These are phyloP conservation scores for Crocallis elinguaria DNA, from an alignment of 2,888 invertebrate species.

Conservation along the genomic window DNA sequence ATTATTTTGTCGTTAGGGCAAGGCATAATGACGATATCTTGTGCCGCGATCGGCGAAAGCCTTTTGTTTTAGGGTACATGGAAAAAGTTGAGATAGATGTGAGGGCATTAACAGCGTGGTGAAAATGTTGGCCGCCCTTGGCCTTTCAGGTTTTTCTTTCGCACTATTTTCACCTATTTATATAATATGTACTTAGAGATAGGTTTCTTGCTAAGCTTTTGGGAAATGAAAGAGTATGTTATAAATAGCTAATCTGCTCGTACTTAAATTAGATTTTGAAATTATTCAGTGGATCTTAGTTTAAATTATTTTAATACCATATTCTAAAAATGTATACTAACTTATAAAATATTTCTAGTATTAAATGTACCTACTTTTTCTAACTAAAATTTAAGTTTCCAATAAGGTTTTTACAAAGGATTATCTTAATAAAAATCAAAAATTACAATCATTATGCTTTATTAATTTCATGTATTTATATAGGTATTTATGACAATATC, in stretches of 20 bases:
- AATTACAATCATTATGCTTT: slow-evolving; percentile 85
- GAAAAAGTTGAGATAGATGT: slow-evolving; percentile 34
- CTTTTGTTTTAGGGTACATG: slow-evolving; percentile 46
- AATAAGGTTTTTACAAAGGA: slow-evolving; percentile 15
- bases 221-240: background rate
- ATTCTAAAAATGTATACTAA: too few relatives aligned
- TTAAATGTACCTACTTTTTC: background rate
- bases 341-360: background rate
- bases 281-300: too few relatives aligned
- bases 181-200: too few relatives aligned
- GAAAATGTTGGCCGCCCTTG: slow-evolving; percentile 20
- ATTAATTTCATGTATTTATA: slow-evolving; percentile 86
- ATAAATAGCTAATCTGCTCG: background rate
- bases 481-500: slow-evolving; percentile 84
- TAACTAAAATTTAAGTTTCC: too few relatives aligned
- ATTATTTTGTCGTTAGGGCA: slow-evolving; percentile 82
- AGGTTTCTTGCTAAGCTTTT: slow-evolving; percentile 1
- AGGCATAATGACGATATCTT: slow-evolving; percentile 69
- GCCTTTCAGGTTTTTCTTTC: slow-evolving; percentile 23
- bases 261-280: too few relatives aligned
- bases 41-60: slow-evolving; percentile 55
- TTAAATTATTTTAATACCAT: too few relatives aligned
- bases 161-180: slow-evolving; percentile 10
- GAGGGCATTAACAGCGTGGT: slow-evolving; percentile 28
- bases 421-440: slow-evolving; percentile 67